These are phyloP conservation scores for Augochlorella aurata DNA, from an alignment of 2,888 invertebrate genomes.

Conservation along the genomic window DNA sequence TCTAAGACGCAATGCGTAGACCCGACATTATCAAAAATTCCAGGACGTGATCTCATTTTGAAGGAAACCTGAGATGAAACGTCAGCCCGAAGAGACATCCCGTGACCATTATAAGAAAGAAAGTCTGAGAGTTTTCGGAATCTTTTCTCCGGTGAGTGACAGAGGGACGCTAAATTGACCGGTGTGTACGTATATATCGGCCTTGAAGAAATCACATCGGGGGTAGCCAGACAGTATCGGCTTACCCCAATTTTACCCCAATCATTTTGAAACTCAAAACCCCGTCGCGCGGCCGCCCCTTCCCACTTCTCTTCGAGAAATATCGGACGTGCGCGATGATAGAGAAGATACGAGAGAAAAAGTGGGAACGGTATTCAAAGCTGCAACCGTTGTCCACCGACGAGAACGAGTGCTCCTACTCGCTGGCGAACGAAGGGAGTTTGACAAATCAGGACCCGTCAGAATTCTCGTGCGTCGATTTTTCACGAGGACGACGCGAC, in stretches of 20 bases:
- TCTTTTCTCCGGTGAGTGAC: slow-evolving; percentile 67
- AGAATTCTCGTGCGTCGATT: slow-evolving; percentile 78
- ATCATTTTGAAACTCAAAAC: slow-evolving; percentile 81
- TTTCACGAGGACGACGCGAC: slow-evolving; percentile 74
- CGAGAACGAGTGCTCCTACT: background rate
- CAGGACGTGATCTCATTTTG: background rate
- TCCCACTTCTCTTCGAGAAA: slow-evolving; percentile 7
- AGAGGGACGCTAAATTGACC: slow-evolving; percentile 75
- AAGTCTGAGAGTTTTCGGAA: slow-evolving; percentile 58
- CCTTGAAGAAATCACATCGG: slow-evolving; percentile 63
- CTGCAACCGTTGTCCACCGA: slow-evolving; percentile 53
- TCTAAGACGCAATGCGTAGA: too few species aligned
- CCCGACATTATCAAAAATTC: background rate
- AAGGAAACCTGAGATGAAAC: slow-evolving; percentile 45
- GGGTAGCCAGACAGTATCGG: slow-evolving; percentile 75
- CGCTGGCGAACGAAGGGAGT: slow-evolving; percentile 50
- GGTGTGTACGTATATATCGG: slow-evolving; percentile 55
- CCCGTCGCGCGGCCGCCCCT: slow-evolving; percentile 59
- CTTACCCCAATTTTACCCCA: slow-evolving; percentile 82
- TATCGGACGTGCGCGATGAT: slow-evolving; percentile 54
- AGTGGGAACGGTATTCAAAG: slow-evolving; percentile 57
- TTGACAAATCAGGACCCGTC: slow-evolving; percentile 80
- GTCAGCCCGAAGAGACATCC: slow-evolving; percentile 6
- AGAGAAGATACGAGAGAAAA: slow-evolving; percentile 74
- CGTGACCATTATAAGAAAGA: slow-evolving; percentile 56